Percentiles rank a stretch among this genome's conserved stretches.
Conservation (phyloP, 2,797 vertebrate species). For the Chaetodon trifasciatus region DNA sequence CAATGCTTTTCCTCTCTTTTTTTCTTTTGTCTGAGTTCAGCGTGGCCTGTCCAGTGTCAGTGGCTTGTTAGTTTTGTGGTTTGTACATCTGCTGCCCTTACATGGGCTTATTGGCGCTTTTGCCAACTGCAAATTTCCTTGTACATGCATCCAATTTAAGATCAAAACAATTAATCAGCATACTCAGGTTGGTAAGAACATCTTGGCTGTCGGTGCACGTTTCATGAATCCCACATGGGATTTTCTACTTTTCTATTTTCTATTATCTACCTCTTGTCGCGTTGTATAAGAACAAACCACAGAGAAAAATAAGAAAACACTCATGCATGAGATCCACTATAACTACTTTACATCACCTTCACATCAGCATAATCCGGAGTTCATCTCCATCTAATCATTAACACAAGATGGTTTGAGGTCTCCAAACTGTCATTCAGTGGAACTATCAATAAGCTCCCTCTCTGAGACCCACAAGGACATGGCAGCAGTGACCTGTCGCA, state of each 20-base stretch:
- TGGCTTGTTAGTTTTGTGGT: not conserved
- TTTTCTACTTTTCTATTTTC: conserved; percentile 6
- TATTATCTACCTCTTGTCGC: not conserved
- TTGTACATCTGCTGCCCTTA: not conserved
- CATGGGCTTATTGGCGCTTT: not conserved
- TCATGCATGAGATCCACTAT: no score
- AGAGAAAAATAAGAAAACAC: no score
- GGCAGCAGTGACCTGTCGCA: conserved; percentile 34
- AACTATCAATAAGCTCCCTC: conserved; percentile 48
- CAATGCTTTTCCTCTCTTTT: not conserved
- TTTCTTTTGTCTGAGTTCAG: not conserved
- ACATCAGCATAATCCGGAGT: conserved; percentile 3
- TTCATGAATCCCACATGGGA: not conserved
- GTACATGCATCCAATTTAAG: not conserved
- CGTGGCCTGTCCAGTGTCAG: not conserved
- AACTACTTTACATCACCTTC: not conserved
- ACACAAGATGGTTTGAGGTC: conserved; percentile 1
- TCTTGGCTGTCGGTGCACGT: not conserved
- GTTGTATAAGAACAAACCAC: not conserved
- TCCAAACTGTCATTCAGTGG: conserved; percentile 23
- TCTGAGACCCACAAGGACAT: conserved; percentile 4
- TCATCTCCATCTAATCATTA: conserved; percentile 40
- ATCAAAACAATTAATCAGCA: not conserved
- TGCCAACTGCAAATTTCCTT: not conserved
- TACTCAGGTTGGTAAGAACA: not conserved